Base-by-base conservation (phyloP, 2,797 vertebrate genomes). In the Macropus fuliginosus region DNA sequence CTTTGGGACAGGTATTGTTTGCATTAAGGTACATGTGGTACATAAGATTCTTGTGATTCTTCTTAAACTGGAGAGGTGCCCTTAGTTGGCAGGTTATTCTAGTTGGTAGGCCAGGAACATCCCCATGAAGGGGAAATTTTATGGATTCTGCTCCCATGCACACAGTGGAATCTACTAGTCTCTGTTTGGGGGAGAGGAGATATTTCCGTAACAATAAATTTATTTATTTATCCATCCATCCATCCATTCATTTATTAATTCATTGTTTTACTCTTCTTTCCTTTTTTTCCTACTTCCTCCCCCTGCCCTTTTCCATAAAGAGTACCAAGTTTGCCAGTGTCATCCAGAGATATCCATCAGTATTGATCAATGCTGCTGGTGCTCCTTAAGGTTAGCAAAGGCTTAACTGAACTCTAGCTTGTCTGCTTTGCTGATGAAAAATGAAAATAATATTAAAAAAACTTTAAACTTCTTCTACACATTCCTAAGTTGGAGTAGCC, bases 381-480 rank as follows among this genome's bases (percentile, higher is more conserved):
- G 21, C n/a, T 74, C 21, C 21, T 81, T 81, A 87, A 2, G 8
- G 74, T 40, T 87, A 50, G 27, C 50, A 28, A 81, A 10, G 4
- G 66, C 6, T 46, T 81, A 81, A 40, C 4, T 46, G 66, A 81
- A 46, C 18, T 46, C n/a, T 81, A 40, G 18, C n/a, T 18, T 46
- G 18, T 91, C 34, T 91, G 13, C n/a, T 91, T 40, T 40, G 66
- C 4, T 95, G 92, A 90, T 92, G 50, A 81, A 54, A 93, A 87
- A 92, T 13, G 92, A 24, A 90, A 55, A 40, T 18, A n/a, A 6
- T n/a, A 21, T 66, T 46, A 46, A 40, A 81, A 81, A 74, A 40
- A 59, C 54, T 54, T 96, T 90, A 59, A 56, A 66, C 89, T 52
- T 91, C 90, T 90, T 94, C 91, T 52, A 16, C 93, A 81, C 66